Conservation (phyloP, 2,797 vertebrate genomes). For the Lepus oiostolus region DNA sequence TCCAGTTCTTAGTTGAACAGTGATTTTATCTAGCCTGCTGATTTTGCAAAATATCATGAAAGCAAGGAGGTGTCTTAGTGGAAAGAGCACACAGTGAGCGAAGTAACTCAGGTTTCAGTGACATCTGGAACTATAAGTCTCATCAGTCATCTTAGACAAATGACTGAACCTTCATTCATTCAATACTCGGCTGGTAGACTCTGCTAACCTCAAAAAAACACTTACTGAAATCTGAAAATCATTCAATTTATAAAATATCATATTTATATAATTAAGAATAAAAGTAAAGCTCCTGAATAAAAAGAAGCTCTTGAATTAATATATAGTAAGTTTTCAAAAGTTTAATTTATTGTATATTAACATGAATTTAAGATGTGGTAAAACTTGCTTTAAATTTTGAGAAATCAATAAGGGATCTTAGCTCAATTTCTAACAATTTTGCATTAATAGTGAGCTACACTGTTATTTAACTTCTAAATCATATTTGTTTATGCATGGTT, state of each 20-base stretch:
- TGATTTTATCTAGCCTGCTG: not conserved
- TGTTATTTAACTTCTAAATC: slow-evolving; percentile 41
- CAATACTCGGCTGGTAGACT: not conserved
- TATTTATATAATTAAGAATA: slow-evolving; percentile 13
- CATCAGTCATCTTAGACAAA: not conserved
- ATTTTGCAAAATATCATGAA: not conserved
- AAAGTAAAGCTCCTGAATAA: not conserved
- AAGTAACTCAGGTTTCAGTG: not conserved
- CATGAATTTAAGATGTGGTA: slow-evolving; percentile 14
- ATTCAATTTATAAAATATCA: slow-evolving; percentile 7
- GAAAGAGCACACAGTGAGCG: not conserved
- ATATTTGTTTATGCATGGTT: not conserved
- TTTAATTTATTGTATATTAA: slow-evolving; percentile 4
- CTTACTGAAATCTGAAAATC: slow-evolving; percentile 28
- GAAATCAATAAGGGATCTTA: not conserved
- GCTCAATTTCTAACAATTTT: slow-evolving; percentile 19
- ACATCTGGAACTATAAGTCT: not conserved
- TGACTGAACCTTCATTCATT: not conserved
- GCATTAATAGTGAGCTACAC: not conserved
- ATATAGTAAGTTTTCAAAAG: not conserved
- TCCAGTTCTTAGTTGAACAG: not conserved
- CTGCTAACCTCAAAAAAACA: not conserved
- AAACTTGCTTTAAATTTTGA: slow-evolving; percentile 28
- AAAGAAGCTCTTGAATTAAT: not conserved
- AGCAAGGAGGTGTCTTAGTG: not conserved